Percentiles rank a stretch among this genome's conserved stretches.
phyloP scores from a whole-genome alignment of 2,888 invertebrate genomes.

The Orchesella flavescens region DNA sequence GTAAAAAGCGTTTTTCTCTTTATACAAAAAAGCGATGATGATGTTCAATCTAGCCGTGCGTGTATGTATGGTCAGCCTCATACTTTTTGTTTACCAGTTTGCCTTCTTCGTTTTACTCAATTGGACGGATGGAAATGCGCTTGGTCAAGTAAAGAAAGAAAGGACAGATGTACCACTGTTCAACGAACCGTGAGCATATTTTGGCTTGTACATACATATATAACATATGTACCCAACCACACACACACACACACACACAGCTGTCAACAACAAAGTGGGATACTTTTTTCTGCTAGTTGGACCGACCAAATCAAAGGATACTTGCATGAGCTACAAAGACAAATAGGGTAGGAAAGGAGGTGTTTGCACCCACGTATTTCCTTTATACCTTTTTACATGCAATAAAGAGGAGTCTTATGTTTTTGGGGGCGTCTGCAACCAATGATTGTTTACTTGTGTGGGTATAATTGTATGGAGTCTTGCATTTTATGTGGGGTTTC shows the following conservation, averaged over 20 bases:
- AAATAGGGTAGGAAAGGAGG: no score
- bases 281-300: not conserved
- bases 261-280: not conserved
- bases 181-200: slow-evolving; percentile 43
- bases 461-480: no score
- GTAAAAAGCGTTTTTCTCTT: not conserved
- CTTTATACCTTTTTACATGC: no score
- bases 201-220: not conserved
- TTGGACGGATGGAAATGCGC: slow-evolving; percentile 1
- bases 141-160: slow-evolving; percentile 2
- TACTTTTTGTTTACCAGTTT: slow-evolving; percentile 21
- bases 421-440: no score
- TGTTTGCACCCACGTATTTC: no score
- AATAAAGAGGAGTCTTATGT: no score
- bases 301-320: no score
- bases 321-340: no score
- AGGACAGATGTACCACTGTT: slow-evolving; percentile 54
- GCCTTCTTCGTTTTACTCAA: slow-evolving; percentile 6
- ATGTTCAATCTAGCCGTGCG: slow-evolving; percentile 17
- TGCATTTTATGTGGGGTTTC: not conserved
- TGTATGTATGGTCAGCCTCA: slow-evolving; percentile 21
- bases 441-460: no score
- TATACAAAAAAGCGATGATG: not conserved
- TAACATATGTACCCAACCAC: not conserved
- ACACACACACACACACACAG: not conserved